Evolutionary conservation across 2,888 invertebrate species (phyloP).

Genomic region (Tupiocoris notatus): DNA sequence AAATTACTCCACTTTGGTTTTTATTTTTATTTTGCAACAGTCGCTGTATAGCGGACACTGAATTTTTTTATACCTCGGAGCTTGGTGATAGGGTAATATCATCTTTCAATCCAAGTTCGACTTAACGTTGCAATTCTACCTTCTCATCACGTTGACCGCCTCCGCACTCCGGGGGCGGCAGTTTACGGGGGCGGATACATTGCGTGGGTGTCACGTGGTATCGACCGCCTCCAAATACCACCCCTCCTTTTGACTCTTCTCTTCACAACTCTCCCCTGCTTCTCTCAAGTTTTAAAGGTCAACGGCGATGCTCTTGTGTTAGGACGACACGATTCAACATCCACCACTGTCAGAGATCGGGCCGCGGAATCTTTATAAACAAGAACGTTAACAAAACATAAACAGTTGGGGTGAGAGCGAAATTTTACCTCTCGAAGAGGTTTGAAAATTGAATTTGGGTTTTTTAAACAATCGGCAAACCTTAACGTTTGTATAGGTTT

Average conservation of each 20-base stretch:
- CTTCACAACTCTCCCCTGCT: neutral
- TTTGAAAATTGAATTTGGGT: too few relatives aligned
- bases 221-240: conserved; percentile 28
- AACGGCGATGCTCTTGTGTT: conserved; percentile 3
- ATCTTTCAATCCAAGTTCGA: too few relatives aligned
- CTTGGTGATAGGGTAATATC: too few relatives aligned
- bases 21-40: too few relatives aligned
- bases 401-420: too few relatives aligned
- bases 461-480: too few relatives aligned
- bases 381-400: neutral
- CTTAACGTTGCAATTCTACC: too few relatives aligned
- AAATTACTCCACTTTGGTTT: too few relatives aligned
- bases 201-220: conserved; percentile 41
- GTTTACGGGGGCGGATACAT: conserved; percentile 36
- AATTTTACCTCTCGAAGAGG: too few relatives aligned
- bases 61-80: too few relatives aligned
- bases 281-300: conserved; percentile 2
- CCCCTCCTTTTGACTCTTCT: conserved; percentile 4
- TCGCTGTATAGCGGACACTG: too few relatives aligned
- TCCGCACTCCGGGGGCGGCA: conserved; percentile 26
- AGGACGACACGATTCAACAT: neutral
- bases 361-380: neutral
- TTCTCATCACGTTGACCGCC: neutral
- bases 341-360: neutral
- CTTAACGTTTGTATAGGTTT: too few relatives aligned